These are phyloP conservation scores for Mactra quadrangularis DNA, from an alignment of 1,140 invertebrate species.

Conservation along the genomic window DNA sequence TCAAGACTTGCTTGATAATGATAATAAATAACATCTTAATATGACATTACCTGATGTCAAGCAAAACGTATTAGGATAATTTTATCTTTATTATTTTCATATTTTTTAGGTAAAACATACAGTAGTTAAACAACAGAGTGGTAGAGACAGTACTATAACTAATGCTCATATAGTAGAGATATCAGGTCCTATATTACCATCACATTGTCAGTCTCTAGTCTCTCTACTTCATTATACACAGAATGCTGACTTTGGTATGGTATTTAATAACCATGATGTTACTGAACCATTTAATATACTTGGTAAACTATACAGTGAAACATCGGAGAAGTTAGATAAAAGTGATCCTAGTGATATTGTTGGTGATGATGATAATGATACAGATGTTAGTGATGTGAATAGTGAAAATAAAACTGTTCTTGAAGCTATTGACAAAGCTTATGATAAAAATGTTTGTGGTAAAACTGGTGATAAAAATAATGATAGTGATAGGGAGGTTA, in stretches of 20 bases:
- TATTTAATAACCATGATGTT: constrained; percentile 70
- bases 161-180: constrained; percentile 69
- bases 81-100: too few species aligned
- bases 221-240: constrained; percentile 62
- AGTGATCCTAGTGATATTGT: neutral
- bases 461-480: neutral
- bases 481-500: neutral
- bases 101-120: constrained; percentile 69
- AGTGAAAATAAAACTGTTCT: neutral
- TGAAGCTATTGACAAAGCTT: neutral
- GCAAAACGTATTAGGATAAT: too few species aligned
- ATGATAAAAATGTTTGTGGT: neutral
- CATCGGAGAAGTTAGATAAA: neutral
- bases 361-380: neutral
- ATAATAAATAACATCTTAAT: too few species aligned
- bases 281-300: constrained; percentile 67
- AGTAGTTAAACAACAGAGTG: constrained; percentile 63
- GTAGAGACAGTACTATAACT: constrained; percentile 58
- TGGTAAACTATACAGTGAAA: neutral
- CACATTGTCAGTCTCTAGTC: constrained; percentile 53
- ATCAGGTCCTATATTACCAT: constrained; percentile 65
- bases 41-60: too few species aligned
- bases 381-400: neutral
- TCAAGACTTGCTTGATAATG: too few species aligned
- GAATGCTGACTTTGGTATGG: constrained; percentile 60